Evolutionary conservation across 2,113 vertebrate genomes (phyloP).

Genomic region (Morone saxatilis): DNA sequence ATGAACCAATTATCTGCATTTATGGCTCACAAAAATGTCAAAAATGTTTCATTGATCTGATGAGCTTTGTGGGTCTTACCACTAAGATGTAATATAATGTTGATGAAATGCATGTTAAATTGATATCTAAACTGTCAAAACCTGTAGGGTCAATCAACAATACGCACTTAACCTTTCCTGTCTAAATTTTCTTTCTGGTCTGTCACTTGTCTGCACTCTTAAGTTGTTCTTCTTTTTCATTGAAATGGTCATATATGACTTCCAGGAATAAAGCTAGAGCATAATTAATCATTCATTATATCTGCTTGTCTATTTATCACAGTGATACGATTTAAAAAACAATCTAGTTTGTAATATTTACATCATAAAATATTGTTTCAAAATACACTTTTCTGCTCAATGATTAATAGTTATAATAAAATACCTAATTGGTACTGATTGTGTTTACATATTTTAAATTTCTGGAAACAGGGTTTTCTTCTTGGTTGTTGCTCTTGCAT

Average conservation of each 20-base stretch:
- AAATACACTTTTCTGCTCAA: neutral
- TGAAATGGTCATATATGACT: conserved; percentile 40
- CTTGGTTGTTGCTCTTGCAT: neutral
- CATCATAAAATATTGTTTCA: too few relatives aligned
- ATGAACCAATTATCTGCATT: conserved; percentile 21
- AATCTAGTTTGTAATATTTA: neutral
- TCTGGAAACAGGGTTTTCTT: neutral
- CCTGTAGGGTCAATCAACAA: conserved; percentile 1
- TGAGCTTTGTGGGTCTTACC: neutral
- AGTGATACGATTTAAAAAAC: neutral
- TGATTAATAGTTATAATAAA: neutral
- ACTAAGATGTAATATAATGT: conserved; percentile 1
- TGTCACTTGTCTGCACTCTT: conserved; percentile 31
- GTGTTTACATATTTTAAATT: neutral
- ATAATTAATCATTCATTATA: conserved; percentile 29
- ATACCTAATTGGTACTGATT: neutral
- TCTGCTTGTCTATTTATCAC: neutral
- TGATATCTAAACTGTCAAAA: neutral
- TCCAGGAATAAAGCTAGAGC: neutral
- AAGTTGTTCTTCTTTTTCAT: neutral
- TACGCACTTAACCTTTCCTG: conserved; percentile 43
- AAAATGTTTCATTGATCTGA: conserved; percentile 15
- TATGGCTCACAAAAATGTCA: neutral
- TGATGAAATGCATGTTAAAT: conserved; percentile 25
- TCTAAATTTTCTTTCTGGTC: conserved; percentile 12